A percentile compares a stretch with the other conserved stretches of the same genome.
Evolutionary conservation across 2,113 vertebrate species (phyloP).

Genomic region (Recurvirostra avosetta): DNA sequence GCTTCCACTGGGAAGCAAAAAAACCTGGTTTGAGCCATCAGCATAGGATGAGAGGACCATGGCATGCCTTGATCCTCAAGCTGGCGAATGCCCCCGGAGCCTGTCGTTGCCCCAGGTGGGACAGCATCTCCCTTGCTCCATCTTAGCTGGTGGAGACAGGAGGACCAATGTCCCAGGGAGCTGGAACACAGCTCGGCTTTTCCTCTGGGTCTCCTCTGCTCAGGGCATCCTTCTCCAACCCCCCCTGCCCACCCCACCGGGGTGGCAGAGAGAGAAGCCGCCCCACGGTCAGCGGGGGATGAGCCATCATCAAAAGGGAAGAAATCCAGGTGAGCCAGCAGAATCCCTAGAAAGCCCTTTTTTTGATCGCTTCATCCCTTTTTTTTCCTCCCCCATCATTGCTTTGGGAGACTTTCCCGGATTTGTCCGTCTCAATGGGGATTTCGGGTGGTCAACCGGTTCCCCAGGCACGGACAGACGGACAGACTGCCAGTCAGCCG

Average conservation of each 20-base stretch:
- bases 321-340: background rate
- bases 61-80: background rate
- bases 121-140: background rate
- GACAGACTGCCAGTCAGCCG: background rate
- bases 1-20: background rate
- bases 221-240: background rate
- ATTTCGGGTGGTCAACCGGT: background rate
- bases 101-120: background rate
- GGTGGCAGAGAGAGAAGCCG: background rate
- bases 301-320: background rate
- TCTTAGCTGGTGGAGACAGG: background rate
- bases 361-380: background rate
- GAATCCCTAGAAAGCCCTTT: slow-evolving; percentile 35
- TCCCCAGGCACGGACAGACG: background rate
- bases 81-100: background rate
- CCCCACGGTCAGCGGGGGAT: background rate
- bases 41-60: background rate
- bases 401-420: slow-evolving; percentile 11
- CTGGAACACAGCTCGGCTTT: background rate
- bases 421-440: background rate
- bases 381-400: background rate
- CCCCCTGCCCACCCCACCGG: fast-evolving
- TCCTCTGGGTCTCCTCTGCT: background rate
- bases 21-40: background rate
- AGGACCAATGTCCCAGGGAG: background rate